Evolutionary conservation across 2,113 vertebrate species (phyloP).

Genomic region (Toxotes chatareus): DNA sequence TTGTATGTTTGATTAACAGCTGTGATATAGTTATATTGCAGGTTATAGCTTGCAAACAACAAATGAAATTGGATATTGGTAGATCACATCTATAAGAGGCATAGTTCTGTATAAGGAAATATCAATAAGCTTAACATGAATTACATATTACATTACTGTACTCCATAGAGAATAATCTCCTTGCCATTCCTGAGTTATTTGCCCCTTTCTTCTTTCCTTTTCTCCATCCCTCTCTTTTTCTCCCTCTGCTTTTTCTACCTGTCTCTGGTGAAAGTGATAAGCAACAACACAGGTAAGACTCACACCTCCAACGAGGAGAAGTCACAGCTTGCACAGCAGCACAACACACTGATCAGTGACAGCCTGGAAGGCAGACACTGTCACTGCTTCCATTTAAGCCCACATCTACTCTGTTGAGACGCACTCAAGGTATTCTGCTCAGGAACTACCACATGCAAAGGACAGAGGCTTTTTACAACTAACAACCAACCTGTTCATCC

Average conservation of each 20-base stretch:
- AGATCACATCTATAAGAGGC: not conserved
- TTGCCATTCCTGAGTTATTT: not conserved
- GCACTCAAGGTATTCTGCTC: not conserved
- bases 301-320: not conserved
- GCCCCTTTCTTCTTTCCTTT: not conserved
- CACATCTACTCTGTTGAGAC: not conserved
- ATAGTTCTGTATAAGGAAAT: not conserved
- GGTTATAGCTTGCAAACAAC: not conserved
- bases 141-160: not conserved
- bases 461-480: not conserved
- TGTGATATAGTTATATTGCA: not conserved
- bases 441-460: not conserved
- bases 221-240: not conserved
- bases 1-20: not conserved
- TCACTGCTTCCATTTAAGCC: slow-evolving; percentile 11
- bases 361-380: slow-evolving; percentile 2
- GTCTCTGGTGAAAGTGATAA: not conserved
- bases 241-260: not conserved
- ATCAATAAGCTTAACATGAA: not conserved
- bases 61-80: not conserved
- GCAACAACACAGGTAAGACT: not conserved
- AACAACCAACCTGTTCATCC: not conserved
- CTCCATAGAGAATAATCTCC: not conserved
- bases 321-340: slow-evolving; percentile 13
- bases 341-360: slow-evolving; percentile 28